Conservation (phyloP, 2,797 vertebrate genomes). For the Ctenochaetus hawaiiensis region DNA sequence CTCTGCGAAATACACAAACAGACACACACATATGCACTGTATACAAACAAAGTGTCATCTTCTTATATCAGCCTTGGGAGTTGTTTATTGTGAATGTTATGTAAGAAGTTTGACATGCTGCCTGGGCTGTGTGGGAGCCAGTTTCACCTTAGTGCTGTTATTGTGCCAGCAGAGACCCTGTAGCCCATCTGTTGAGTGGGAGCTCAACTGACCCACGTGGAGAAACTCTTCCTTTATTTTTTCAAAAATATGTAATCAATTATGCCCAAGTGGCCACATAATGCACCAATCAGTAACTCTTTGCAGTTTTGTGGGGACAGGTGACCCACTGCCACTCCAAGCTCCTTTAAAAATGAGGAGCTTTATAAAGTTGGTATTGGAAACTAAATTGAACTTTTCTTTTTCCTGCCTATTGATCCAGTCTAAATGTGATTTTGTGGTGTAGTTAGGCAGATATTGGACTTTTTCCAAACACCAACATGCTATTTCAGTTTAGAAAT, state of each 20-base stretch:
- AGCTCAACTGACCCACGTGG: slow-evolving; percentile 46
- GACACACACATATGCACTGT: neutral
- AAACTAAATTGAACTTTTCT: too few relatives aligned
- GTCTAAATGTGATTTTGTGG: too few relatives aligned
- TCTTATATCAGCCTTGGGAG: slow-evolving; percentile 8
- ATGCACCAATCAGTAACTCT: too few relatives aligned
- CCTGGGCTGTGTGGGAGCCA: slow-evolving; percentile 55
- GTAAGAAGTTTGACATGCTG: slow-evolving; percentile 53
- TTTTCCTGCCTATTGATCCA: too few relatives aligned
- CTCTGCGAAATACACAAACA: slow-evolving; percentile 8
- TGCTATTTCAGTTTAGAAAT: too few relatives aligned
- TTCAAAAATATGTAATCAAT: neutral
- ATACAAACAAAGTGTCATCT: neutral
- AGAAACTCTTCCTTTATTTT: slow-evolving; percentile 1
- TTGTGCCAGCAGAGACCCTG: slow-evolving; percentile 54
- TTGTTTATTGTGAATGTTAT: slow-evolving; percentile 53
- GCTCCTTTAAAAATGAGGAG: too few relatives aligned
- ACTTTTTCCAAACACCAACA: too few relatives aligned
- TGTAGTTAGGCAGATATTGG: too few relatives aligned
- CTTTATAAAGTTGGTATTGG: too few relatives aligned
- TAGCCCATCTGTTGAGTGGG: slow-evolving; percentile 62
- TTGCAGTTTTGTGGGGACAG: too few relatives aligned
- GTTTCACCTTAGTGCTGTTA: slow-evolving; percentile 42
- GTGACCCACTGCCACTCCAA: too few relatives aligned
- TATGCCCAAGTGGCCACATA: too few relatives aligned